phyloP scores from a whole-genome alignment of 2,888 invertebrate genomes.

The Sinodicranocentrus sp. region DNA sequence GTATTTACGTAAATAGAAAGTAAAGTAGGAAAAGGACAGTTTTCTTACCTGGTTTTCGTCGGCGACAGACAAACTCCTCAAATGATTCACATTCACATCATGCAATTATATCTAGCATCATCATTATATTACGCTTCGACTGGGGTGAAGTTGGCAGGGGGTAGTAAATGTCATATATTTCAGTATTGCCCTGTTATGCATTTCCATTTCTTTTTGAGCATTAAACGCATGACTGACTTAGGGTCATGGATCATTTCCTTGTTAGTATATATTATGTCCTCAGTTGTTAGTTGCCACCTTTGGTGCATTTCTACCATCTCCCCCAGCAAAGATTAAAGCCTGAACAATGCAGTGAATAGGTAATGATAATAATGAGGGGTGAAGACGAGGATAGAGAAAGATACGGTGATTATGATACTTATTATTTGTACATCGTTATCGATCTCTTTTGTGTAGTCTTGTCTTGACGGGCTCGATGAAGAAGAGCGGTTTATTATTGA shows the following conservation, averaged over 20 bases:
- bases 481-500: constrained; percentile 3
- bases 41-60: not conserved
- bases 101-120: not conserved
- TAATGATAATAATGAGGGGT: constrained; percentile 12
- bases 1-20: not conserved
- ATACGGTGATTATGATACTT: constrained; percentile 20
- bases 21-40: not conserved
- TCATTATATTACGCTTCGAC: too few species aligned
- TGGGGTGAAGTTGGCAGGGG: too few species aligned
- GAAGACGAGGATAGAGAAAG: too few species aligned
- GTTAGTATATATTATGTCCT: constrained; percentile 50
- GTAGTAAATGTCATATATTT: not conserved
- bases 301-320: constrained; percentile 38
- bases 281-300: constrained; percentile 65
- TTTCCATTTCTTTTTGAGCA: constrained; percentile 29
- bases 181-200: not conserved
- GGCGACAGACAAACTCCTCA: not conserved
- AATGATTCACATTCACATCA: not conserved
- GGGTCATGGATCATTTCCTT: constrained; percentile 66
- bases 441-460: constrained; percentile 34
- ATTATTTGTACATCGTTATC: constrained; percentile 23
- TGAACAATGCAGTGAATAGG: constrained; percentile 22
- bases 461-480: constrained; percentile 17
- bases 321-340: constrained; percentile 23
- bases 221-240: constrained; percentile 64